Evolutionary conservation across 2,797 vertebrate genomes (phyloP).

Genomic region (Neosilurus hyrtlii): DNA sequence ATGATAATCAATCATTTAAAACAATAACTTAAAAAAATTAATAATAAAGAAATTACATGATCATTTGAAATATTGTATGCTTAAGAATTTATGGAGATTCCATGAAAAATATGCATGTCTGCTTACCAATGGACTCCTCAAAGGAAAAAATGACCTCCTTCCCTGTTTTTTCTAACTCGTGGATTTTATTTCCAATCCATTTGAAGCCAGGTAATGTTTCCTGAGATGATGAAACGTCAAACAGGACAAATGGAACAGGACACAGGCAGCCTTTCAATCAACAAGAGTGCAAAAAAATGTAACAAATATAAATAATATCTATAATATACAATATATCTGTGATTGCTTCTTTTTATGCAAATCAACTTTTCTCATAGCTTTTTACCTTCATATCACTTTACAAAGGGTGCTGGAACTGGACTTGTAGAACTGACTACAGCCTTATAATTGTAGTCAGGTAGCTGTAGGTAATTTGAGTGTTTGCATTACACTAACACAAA

Average conservation of each 20-base stretch:
- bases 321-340: neutral
- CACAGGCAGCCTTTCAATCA: conserved; percentile 44
- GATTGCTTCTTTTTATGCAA: neutral
- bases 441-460: neutral
- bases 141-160: conserved; percentile 90
- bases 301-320: conserved; percentile 21
- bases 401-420: neutral
- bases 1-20: too few relatives aligned
- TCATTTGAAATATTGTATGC: neutral
- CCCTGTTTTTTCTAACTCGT: conserved; percentile 79
- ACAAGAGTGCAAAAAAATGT: conserved; percentile 33
- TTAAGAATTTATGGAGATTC: neutral
- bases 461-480: neutral
- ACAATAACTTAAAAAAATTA: neutral
- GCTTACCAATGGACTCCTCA: conserved; percentile 93
- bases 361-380: neutral
- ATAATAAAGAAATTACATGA: neutral
- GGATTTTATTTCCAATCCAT: conserved; percentile 91
- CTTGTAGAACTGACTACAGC: neutral
- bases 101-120: neutral
- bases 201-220: conserved; percentile 97
- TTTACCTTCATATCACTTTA: neutral
- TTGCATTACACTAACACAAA: neutral
- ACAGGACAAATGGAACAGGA: conserved; percentile 44
- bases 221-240: conserved; percentile 67